These are phyloP conservation scores for Agrochola lota DNA, from an alignment of 2,888 invertebrate species.

Conservation along the genomic window DNA sequence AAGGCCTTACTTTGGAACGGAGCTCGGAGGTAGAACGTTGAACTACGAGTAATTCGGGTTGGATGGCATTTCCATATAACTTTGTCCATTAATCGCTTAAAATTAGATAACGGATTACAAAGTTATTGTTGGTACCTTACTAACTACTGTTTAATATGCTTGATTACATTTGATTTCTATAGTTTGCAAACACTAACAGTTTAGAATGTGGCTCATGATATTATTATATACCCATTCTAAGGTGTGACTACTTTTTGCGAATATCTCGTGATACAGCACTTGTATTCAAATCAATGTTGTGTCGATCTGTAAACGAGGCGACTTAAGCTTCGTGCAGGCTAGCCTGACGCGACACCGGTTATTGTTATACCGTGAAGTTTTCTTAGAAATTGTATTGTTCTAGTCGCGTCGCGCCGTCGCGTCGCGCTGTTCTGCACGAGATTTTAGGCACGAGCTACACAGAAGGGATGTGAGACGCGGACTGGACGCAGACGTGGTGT, in stretches of 20 bases:
- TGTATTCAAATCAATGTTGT: not conserved
- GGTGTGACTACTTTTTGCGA: not conserved
- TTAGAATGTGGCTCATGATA: not conserved
- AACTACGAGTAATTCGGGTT: slow-evolving; percentile 60
- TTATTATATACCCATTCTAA: not conserved
- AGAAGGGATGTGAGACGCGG: no score
- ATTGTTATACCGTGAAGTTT: no score
- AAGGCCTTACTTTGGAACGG: slow-evolving; percentile 47
- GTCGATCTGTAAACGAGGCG: not conserved
- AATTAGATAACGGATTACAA: slow-evolving; percentile 46
- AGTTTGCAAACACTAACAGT: not conserved
- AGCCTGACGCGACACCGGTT: no score
- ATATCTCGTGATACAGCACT: not conserved
- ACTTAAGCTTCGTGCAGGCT: no score
- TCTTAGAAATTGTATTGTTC: no score
- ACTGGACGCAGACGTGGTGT: no score
- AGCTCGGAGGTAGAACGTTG: slow-evolving; percentile 48
- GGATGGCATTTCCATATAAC: slow-evolving; percentile 59
- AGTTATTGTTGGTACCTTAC: slow-evolving; percentile 7
- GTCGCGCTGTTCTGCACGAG: no score
- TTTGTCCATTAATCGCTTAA: slow-evolving; percentile 58
- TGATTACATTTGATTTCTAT: slow-evolving; percentile 13
- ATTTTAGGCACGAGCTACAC: no score
- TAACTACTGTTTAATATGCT: slow-evolving; percentile 8
- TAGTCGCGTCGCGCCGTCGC: no score